phyloP scores from a whole-genome alignment of 2,113 vertebrate species.

The Pangasianodon gigas region DNA sequence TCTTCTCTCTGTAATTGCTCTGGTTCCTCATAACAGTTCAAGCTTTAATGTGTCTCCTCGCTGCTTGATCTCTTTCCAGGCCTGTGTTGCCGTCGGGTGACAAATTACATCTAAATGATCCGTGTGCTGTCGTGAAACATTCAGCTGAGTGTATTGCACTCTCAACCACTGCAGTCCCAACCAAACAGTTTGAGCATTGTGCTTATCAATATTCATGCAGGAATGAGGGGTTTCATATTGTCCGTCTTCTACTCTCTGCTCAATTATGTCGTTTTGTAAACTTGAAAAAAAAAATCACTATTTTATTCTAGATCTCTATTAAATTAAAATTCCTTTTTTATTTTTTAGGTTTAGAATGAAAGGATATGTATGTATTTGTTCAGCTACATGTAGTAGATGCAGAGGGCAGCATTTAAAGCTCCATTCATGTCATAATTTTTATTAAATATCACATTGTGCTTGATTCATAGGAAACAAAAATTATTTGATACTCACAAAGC shows the following conservation, averaged over 20 bases:
- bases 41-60: constrained; percentile 60
- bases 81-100: constrained; percentile 66
- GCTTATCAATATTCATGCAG: constrained; percentile 64
- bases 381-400: background rate
- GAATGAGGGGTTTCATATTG: background rate
- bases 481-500: background rate
- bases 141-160: constrained; percentile 61
- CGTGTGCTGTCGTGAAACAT: constrained; percentile 70
- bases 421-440: background rate
- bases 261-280: background rate
- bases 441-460: background rate
- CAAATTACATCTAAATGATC: constrained; percentile 70
- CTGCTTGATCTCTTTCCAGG: constrained; percentile 59
- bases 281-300: background rate
- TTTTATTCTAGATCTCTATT: background rate
- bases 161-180: constrained; percentile 58
- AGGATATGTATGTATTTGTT: background rate
- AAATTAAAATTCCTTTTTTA: background rate
- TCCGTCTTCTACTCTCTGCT: background rate
- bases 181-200: constrained; percentile 58
- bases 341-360: background rate
- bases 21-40: constrained; percentile 57
- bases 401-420: background rate
- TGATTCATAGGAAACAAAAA: background rate
- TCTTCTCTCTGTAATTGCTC: constrained; percentile 50